Evolutionary conservation across 2,113 vertebrate species (phyloP).

Genomic region (Chunga burmeisteri): DNA sequence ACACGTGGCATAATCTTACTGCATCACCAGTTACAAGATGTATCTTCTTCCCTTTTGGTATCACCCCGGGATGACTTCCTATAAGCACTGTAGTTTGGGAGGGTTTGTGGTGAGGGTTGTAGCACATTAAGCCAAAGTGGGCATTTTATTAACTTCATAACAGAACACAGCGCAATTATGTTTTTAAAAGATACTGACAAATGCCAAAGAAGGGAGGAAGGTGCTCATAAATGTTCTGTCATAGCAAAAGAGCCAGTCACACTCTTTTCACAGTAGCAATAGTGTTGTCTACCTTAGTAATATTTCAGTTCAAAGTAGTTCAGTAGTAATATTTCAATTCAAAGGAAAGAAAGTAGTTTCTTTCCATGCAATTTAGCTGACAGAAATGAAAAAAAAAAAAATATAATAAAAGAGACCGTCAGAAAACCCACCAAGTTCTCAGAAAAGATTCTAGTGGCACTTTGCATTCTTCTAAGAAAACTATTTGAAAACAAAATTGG

Average conservation of each 20-base stretch:
- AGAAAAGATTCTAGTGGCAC: not conserved
- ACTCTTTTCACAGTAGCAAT: not conserved
- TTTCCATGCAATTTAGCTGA: not conserved
- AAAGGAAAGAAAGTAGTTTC: not conserved
- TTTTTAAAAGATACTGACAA: not conserved
- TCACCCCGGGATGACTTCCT: not conserved
- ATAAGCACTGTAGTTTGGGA: not conserved
- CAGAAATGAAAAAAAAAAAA: not conserved
- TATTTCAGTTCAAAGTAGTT: not conserved
- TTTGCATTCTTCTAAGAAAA: not conserved
- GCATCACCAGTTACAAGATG: not conserved
- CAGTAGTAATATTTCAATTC: too few species aligned
- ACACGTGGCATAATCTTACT: not conserved
- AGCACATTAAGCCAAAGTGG: not conserved
- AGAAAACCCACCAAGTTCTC: not conserved
- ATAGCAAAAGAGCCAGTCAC: not conserved
- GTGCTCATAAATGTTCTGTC: not conserved
- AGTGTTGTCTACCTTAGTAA: not conserved
- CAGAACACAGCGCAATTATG: not conserved
- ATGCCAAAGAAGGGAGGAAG: not conserved
- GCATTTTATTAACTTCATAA: not conserved
- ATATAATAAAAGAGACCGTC: fast-evolving
- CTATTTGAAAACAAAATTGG: not conserved
- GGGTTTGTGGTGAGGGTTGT: not conserved
- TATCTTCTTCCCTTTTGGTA: not conserved